Evolutionary conservation across 2,797 vertebrate species (phyloP), one percentile per base, ranked within the genome.

Genomic region (Falco berigora): DNA sequence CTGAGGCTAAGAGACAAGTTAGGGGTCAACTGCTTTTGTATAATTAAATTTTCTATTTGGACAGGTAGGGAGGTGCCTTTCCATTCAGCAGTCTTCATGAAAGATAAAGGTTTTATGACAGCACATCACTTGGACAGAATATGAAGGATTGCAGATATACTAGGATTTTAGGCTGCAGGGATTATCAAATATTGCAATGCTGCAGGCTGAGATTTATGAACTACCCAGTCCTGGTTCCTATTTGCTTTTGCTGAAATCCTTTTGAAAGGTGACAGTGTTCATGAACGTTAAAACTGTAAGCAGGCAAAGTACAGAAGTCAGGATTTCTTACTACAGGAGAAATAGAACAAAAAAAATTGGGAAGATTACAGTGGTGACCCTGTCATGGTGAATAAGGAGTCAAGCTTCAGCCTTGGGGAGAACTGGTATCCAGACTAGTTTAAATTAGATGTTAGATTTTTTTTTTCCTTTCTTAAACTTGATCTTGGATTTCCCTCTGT

Each of bases 221-320:
- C 53, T 56, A 49, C 34, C 34, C 49, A 79, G 55, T 50, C 61
- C 63, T 59, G 76, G 40, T 49, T 95, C 69, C 63, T 77, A 2
- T 77, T 92, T 96, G 82, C 72, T 34, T 94, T 81, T 94, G 83
- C 85, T 59, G 38, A 83, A 93, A 91, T 75, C 64, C 40, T 84
- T 94, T 77, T 53, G 79, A 75, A 90, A 44, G 59, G 50, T 83
- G 85, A 94, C 81, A 92, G 68, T 34, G 69, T 63, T 87, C 5
- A 5, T 20, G 36, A 83, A 61, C 49, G 49, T 87, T 82, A 53
- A 59, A 95, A 90, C 23, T 78, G 36, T 52, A 90, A 93, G 86
- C 44, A 71, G 56, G 61, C 64, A 62, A 82, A 85, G 55, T 52
- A 56, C 42, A 80, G 86, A 77, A 96, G 50, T 83, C 64, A 61